Base-by-base conservation (phyloP, 2,797 vertebrate species). In the Pelobates cultripes region DNA sequence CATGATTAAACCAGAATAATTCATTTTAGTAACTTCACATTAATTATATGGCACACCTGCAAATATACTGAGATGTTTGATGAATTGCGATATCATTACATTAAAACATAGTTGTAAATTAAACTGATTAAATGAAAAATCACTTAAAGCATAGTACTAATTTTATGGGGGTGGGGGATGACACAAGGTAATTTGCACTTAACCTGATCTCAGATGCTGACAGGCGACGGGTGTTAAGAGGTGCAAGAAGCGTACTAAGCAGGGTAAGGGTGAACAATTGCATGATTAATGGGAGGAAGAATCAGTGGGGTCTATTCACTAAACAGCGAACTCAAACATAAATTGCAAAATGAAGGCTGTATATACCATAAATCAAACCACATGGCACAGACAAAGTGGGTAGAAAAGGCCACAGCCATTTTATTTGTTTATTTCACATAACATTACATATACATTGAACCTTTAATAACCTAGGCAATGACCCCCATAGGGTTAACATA, bases 121-220 rank as follows among this genome's bases (percentile, higher is more conserved):
- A 79, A 51, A 14, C 60, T 84, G 82, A 84, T 84, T 84, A 83
- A 73, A 78, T 66, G 17, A 57, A 73, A 83, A 83, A 83, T 79
- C 72, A 79, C 67, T 70, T 75, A 47, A 75, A 68, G 63, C 43
- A 53, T 47, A 41, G 67, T 28, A 14, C 55, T 82, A 40, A 72
- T 77, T 70, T 42, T 45, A 6, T 53, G 45, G 51, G 47, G 73
- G 28, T 28, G 28, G 14, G 15, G 68, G 63, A 66, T 77, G 75
- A 77, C 41, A 70, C 68, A 72, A 17, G 57, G 28, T 28, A 17
- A 43, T 45, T 68, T 13, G 7, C 53, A 70, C 14, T 75, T 28
- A 45, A 64, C 43, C 7, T 43, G 43, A 53, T 71, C 45, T 13
- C 1, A 9, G 28, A 13, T 3, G 9, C 43, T 47, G 14, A 70